Conservation (phyloP, 2,113 vertebrate species). For the Setophaga coronata region DNA sequence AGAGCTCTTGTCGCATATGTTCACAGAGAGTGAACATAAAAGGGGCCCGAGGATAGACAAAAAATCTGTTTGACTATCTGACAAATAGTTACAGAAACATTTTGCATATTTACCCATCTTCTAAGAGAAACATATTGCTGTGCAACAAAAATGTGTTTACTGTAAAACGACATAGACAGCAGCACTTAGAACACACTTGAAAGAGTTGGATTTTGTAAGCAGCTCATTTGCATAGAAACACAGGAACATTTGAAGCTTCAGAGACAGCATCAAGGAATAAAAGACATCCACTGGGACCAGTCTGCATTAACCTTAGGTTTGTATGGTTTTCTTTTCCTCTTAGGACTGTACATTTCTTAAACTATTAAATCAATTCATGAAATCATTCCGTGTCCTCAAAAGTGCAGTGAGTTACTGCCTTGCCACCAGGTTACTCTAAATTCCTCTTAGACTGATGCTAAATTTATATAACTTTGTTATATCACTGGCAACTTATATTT, state of each 20-base stretch:
- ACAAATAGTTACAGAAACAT: constrained; percentile 64
- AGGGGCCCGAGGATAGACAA: constrained; percentile 59
- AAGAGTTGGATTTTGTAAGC: constrained; percentile 53
- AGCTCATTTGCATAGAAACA: constrained; percentile 36
- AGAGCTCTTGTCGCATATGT: constrained; percentile 60
- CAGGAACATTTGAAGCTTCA: constrained; percentile 36
- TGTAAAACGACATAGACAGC: constrained; percentile 50
- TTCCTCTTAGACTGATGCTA: not conserved
- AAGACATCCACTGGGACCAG: not conserved
- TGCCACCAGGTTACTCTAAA: not conserved
- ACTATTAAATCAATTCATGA: not conserved
- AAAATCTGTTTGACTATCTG: constrained; percentile 67
- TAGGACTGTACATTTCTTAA: not conserved
- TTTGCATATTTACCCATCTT: constrained; percentile 67
- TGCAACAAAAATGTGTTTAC: constrained; percentile 56
- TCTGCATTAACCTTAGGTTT: constrained; percentile 31
- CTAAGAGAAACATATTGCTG: constrained; percentile 62
- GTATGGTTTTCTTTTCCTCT: not conserved
- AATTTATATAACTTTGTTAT: constrained; percentile 18
- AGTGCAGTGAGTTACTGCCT: not conserved
- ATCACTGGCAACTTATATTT: not conserved
- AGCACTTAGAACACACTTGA: constrained; percentile 38
- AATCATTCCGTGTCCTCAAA: not conserved
- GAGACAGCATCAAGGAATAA: constrained; percentile 15
- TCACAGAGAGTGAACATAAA: constrained; percentile 58